Evolutionary conservation across 92 coral and sea anemone species (phyloP), one percentile per base, ranked within the genome.

Genomic region (Diadumene lineata): DNA sequence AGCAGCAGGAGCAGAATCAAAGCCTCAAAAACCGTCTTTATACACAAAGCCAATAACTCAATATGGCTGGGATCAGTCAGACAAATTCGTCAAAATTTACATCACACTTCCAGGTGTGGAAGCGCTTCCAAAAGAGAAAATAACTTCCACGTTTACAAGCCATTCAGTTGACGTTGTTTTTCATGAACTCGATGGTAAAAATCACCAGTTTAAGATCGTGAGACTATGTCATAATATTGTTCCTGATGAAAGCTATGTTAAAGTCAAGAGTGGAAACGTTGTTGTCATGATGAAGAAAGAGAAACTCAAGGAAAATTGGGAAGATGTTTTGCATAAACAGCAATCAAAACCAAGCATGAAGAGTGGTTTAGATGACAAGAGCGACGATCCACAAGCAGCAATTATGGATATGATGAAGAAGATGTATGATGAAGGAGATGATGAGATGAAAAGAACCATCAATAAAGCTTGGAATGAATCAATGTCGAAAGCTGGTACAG

Each of bases 401-500:
- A 62, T 96, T 2, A 96, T 96, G 99, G 96, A 92, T 63, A 43
- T 96, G 91, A 96, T 96, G 99, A 92, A 81, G 82, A 96, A 96
- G 78, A 92, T 96, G 93, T 96, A 96, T 70, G 97, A 89, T 15
- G 99, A 96, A 66, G 99, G 99, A 0, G 99, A 96, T 55, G 99
- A 96, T 26, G 97, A 96, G 61, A 92, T 96, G 99, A 96, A 96
- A 82, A 79, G 89, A 67, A 96, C 97, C 27, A 92, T 96, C 48
- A 93, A 97, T 2, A 96, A 96, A 62, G 97, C 99, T 62, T 96
- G 99, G 99, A 76, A 84, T 1, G 99, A 96, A 66, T 96, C 99
- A 31, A 85, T 94, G 69, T 87, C 84, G 30, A 96, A 96, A 60
- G 85, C 80, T 58, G 86, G 27, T 7, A 30, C 31, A 15, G 81